These are phyloP conservation scores for Tricholauxania praeusta DNA, from an alignment of 2,888 invertebrate genomes.

Conservation along the genomic window DNA sequence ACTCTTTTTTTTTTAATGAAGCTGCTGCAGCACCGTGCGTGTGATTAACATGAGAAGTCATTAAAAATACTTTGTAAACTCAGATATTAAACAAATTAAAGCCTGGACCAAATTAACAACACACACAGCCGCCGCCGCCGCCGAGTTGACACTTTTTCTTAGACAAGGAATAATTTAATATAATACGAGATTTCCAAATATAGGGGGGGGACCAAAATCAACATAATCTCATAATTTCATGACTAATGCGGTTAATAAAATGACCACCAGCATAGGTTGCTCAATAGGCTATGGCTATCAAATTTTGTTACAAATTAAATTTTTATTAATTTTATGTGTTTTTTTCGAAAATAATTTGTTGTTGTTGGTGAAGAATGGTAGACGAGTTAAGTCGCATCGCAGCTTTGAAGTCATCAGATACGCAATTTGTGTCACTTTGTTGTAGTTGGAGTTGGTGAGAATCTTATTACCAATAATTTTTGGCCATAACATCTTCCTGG, in stretches of 20 bases:
- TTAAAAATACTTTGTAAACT: conserved; percentile 28
- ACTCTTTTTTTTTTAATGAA: conserved; percentile 32
- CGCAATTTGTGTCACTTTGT: conserved; percentile 35
- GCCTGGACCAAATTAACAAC: neutral
- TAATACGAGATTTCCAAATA: too few relatives aligned
- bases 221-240: conserved; percentile 34
- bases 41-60: conserved; percentile 34
- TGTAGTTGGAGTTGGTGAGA: neutral
- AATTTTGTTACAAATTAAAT: conserved; percentile 24
- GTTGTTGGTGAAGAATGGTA: neutral
- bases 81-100: neutral
- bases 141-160: conserved; percentile 11
- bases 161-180: neutral
- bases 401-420: neutral
- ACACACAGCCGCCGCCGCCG: neutral
- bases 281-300: neutral
- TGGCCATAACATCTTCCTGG: too few relatives aligned
- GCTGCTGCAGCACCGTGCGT: conserved; percentile 27
- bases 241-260: conserved; percentile 18
- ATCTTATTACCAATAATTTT: too few relatives aligned
- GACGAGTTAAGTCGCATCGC: neutral
- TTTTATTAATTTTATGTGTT: conserved; percentile 30
- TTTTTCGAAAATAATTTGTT: neutral
- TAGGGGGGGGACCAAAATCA: conserved; percentile 5
- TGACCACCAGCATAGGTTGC: conserved; percentile 16